Percentiles rank a stretch among this genome's conserved stretches.
phyloP scores from a whole-genome alignment of 2,797 vertebrate species.

The Spheniscus humboldti region DNA sequence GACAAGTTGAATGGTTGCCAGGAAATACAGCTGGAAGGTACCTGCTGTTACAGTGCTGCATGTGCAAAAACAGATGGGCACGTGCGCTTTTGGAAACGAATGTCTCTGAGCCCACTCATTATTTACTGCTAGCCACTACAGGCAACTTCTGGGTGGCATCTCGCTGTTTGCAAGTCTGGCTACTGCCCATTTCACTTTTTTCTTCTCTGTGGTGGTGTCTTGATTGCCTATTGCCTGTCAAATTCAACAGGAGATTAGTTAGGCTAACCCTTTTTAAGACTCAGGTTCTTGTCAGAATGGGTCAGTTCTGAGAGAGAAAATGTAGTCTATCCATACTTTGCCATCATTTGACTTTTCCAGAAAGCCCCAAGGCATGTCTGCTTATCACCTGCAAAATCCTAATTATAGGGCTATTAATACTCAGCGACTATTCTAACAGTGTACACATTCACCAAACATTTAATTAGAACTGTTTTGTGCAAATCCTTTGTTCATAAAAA shows the following conservation, averaged over 20 bases:
- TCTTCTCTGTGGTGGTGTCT: not conserved
- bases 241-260: not conserved
- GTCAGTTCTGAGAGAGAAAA: not conserved
- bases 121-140: not conserved
- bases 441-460: not conserved
- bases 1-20: not conserved
- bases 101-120: not conserved
- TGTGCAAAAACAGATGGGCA: not conserved
- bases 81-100: not conserved
- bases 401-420: conserved; percentile 2
- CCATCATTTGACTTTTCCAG: not conserved
- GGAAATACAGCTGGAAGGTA: not conserved
- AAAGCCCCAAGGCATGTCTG: not conserved
- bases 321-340: not conserved
- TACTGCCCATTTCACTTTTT: not conserved
- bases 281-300: not conserved
- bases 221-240: not conserved
- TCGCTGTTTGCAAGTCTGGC: not conserved
- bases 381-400: not conserved
- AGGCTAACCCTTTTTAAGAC: not conserved
- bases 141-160: not conserved
- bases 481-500: not conserved
- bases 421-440: not conserved
- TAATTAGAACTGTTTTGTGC: not conserved
- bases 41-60: not conserved